Conservation (phyloP, 2,888 invertebrate species). For the Icerya purchasi region DNA sequence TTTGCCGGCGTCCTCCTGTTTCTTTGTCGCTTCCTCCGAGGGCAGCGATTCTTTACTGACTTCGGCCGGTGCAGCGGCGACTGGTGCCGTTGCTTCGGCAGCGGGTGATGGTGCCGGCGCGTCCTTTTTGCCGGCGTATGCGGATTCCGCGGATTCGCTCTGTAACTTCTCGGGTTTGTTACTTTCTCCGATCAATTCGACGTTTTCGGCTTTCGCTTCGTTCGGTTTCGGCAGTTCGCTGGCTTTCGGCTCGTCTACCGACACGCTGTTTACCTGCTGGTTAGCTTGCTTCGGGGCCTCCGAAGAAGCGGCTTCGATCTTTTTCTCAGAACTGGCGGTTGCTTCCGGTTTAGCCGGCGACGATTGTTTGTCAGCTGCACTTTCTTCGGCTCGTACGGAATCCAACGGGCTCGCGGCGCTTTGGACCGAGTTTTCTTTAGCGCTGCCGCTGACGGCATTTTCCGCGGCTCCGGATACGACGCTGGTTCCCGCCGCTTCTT, state of each 20-base stretch:
- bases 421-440: not conserved
- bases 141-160: not conserved
- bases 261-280: constrained; percentile 9
- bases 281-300: constrained; percentile 10
- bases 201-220: constrained; percentile 15
- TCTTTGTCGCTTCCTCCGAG: not conserved
- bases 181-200: not conserved
- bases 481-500: not conserved
- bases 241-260: constrained; percentile 13
- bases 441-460: not conserved
- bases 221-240: constrained; percentile 11
- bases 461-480: not conserved
- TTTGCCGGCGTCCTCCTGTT: not conserved
- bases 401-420: not conserved
- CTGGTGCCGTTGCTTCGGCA: not conserved
- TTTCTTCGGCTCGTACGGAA: not conserved
- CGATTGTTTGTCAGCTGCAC: not conserved
- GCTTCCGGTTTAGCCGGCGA: not conserved
- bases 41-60: not conserved
- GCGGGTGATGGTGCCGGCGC: not conserved
- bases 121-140: not conserved
- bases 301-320: not conserved
- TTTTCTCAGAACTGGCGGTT: not conserved
- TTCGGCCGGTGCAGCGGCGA: not conserved
- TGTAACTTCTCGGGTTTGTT: not conserved